Base-by-base conservation (phyloP, 2,888 invertebrate genomes). In the Plutella xylostella region DNA sequence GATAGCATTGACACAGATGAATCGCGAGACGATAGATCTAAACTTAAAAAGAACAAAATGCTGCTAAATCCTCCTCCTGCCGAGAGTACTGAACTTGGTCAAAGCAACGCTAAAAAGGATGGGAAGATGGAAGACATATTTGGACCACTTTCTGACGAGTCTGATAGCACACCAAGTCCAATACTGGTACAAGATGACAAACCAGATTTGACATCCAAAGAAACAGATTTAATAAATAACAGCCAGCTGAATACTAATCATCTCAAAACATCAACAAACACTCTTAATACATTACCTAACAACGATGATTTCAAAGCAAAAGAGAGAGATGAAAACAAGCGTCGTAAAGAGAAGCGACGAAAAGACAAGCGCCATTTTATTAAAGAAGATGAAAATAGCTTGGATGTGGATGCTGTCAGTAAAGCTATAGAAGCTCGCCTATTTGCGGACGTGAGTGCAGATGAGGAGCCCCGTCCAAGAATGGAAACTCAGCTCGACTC, bases 101-200 rank as follows among this genome's bases (percentile, higher is more conserved):
- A 65, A 18, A 74, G 60, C 53, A 66, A 60, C 44, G 60, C 70
- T 1, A 88, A 90, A 56, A 88, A 91, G 49, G 92, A 91, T 54
- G 92, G 89, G 20, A 92, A 93, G 72, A 92, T 94, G 91, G 93
- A 94, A 68, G 93, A 93, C 55, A 94, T 94, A 49, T 94, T 94
- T 72, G 94, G 94, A 0, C 92, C 93, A 11, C 80, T 94, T 48
- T 93, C 94, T 1, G 94, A 92, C 59, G 92, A 94, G 33, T 85
- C 84, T 2, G 85, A 85, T 49, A 72, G 21, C 22, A 22, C 19
- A 20, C 33, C 20, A 62, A n/a, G n/a, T n/a, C n/a, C 61, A 77
- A 77, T 41, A 55, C 60, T 22, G 61, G 56, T 47, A 49, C 53
- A n/a, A 51, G 60, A 54, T 53, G 60, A 56, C 50, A 72, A 68